Evolutionary conservation across 2,888 invertebrate species (phyloP), one percentile per base, ranked within the genome.

Genomic region (Blera fallax): DNA sequence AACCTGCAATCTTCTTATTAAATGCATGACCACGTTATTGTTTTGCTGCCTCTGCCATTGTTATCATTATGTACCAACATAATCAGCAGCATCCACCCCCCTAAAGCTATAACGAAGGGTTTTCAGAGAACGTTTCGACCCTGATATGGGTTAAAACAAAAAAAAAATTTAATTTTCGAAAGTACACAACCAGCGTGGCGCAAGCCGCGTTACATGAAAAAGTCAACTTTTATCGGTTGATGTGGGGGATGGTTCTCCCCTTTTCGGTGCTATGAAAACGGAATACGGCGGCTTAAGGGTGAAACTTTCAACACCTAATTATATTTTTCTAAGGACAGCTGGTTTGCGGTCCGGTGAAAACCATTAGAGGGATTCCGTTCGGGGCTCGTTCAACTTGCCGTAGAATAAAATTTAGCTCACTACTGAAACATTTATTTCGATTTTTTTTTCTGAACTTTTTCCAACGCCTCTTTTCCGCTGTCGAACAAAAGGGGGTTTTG

Each of bases 21-120:
- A 77, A 77, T 77, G 76, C 76, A 77, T 77, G 50, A 21, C 67
- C 77, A 69, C 67, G 77, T 5, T 48, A 40, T 48, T 50, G 21
- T 40, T 54, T 29, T 2, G 58, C n/a, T 45, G 14, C 21, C 21
- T 50, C 5, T 5, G 58, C 48, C 52, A 29, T 58, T 58, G 18
- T 37, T 45, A 43, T 50, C 40, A 40, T 48, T 21, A 16, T 5
- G 18, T 1, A 10, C 3, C 24, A 8, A 37, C 14, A 6, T 40
- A 4, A 50, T 40, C 2, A 40, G 11, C 43, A 45, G 10, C 52
- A 40, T 16, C 40, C 37, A 3, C n/a, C 27, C 67, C 3, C 18
- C n/a, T n/a, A 32, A 34, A 27, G 48, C 43, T 10, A 48, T 32
- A 14, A 11, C 32, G n/a, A 5, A 1, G 8, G 21, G 32, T 34